phyloP scores from a whole-genome alignment of 2,113 vertebrate species.

The Perognathus longimembris region DNA sequence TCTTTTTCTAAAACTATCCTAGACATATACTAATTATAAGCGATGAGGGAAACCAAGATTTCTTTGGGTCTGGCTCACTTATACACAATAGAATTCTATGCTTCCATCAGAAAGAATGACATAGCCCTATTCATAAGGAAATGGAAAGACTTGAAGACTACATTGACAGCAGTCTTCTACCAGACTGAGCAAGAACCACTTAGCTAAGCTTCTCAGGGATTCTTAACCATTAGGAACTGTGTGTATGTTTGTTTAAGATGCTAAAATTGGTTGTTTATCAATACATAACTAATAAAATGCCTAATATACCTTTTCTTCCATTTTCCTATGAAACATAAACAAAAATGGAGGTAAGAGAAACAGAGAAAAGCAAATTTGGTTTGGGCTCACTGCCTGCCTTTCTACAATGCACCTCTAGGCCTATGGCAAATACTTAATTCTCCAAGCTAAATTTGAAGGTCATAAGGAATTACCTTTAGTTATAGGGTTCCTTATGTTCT shows the following conservation, averaged over 20 bases:
- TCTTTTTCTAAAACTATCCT: too few relatives aligned
- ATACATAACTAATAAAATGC: constrained; percentile 31
- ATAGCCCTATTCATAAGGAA: too few relatives aligned
- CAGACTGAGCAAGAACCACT: not conserved
- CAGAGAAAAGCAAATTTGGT: constrained; percentile 6
- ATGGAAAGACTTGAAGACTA: too few relatives aligned
- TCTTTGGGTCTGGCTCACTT: too few relatives aligned
- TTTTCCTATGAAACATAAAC: constrained; percentile 19
- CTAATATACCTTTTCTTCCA: not conserved
- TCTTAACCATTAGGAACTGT: not conserved
- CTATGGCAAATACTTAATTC: not conserved
- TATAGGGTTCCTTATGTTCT: not conserved
- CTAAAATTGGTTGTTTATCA: constrained; percentile 37
- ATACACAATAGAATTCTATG: too few relatives aligned
- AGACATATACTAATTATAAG: too few relatives aligned
- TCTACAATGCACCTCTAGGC: not conserved
- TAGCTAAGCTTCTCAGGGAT: not conserved
- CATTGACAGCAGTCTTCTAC: not conserved
- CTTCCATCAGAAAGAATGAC: too few relatives aligned
- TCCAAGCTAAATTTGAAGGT: constrained; percentile 39
- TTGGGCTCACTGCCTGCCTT: constrained; percentile 4
- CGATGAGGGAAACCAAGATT: too few relatives aligned
- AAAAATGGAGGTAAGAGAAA: constrained; percentile 23
- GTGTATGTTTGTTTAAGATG: constrained; percentile 15
- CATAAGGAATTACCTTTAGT: constrained; percentile 43